These are phyloP conservation scores for Camptogramma bilineatum DNA, from an alignment of 2,888 invertebrate genomes.

Conservation along the genomic window DNA sequence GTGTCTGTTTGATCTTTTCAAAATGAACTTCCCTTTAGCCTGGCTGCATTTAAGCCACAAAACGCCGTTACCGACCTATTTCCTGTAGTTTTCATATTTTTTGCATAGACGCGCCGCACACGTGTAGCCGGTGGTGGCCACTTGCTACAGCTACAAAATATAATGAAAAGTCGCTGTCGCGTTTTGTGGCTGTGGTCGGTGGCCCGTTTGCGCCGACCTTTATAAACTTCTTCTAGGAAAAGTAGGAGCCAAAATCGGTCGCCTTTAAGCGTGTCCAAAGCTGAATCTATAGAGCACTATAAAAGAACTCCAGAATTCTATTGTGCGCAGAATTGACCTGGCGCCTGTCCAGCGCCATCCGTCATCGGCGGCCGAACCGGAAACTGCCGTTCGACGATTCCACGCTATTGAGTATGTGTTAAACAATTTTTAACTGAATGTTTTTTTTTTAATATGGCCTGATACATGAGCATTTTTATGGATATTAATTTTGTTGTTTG, in stretches of 20 bases:
- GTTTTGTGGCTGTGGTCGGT: too few species aligned
- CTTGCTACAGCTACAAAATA: too few species aligned
- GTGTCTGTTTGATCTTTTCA: too few species aligned
- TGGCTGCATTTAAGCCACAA: too few species aligned
- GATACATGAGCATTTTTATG: background rate
- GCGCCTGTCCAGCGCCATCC: constrained; percentile 63
- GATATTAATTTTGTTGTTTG: background rate
- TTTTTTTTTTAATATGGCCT: constrained; percentile 4
- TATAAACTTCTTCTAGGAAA: background rate
- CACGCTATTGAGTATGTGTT: constrained; percentile 49
- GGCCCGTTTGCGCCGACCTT: too few species aligned
- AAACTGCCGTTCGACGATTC: constrained; percentile 53
- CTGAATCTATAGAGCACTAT: background rate
- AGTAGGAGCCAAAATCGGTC: background rate
- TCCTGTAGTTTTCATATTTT: too few species aligned
- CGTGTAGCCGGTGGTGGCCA: too few species aligned
- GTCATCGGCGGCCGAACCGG: constrained; percentile 50
- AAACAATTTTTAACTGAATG: constrained; percentile 47
- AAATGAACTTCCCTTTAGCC: too few species aligned
- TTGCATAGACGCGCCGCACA: too few species aligned
- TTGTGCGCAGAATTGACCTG: constrained; percentile 62
- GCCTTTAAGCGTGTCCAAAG: background rate
- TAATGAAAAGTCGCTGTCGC: too few species aligned
- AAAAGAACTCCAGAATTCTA: constrained; percentile 16
- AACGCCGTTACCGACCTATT: too few species aligned